phyloP scores from a whole-genome alignment of 1,140 invertebrate species.

The Venturia canescens region DNA sequence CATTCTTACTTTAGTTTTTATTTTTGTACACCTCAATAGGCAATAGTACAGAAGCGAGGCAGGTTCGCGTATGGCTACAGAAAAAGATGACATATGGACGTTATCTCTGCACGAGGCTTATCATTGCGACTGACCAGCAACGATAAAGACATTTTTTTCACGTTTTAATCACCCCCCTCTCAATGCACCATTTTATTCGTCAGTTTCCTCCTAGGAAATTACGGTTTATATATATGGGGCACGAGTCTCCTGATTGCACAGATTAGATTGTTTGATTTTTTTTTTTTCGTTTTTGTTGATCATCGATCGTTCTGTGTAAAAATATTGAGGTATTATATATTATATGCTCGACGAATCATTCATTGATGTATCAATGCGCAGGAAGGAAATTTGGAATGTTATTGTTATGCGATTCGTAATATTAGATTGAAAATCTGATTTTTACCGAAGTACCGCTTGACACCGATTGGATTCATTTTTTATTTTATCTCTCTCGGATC shows the following conservation, averaged over 20 bases:
- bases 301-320: no score
- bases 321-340: no score
- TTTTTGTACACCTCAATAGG: neutral
- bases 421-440: no score
- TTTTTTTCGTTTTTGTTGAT: no score
- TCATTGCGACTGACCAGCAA: slow-evolving; percentile 49
- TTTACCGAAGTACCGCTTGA: no score
- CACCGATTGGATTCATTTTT: no score
- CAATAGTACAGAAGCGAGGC: slow-evolving; percentile 25
- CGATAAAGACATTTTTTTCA: slow-evolving; percentile 60
- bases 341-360: no score
- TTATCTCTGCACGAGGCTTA: slow-evolving; percentile 61
- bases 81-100: slow-evolving; percentile 61
- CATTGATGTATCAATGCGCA: no score
- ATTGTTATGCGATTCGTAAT: no score
- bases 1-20: neutral
- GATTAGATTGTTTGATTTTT: neutral
- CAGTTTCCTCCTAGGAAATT: neutral
- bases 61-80: neutral
- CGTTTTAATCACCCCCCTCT: slow-evolving; percentile 15
- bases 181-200: neutral
- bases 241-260: neutral
- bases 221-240: no score
- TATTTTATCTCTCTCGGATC: no score
- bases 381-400: no score